Evolutionary conservation across 2,113 vertebrate genomes (phyloP), one percentile per base, ranked within the genome.

Genomic region (Cromileptes altivelis): DNA sequence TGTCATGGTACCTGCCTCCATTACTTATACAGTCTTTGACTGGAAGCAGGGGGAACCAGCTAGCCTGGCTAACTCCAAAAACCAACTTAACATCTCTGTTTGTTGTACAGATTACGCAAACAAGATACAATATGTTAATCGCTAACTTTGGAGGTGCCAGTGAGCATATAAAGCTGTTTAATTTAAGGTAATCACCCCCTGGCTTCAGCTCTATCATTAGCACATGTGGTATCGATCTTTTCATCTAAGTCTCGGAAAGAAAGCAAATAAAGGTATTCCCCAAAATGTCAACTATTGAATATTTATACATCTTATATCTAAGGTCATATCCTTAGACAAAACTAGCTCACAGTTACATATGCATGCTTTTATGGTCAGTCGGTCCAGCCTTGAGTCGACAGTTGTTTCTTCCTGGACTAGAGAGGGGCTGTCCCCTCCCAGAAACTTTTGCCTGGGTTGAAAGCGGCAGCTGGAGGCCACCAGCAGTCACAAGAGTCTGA

Each of bases 401-500:
- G 72, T 73, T 60, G n/a, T 18, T 47, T 55, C 30, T 64, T 58
- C 3, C 63, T n/a, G 33, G 25, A 13, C n/a, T 55, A 40, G 27
- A 45, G 14, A 47, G 6, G 10, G 25, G 64, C 71, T 63, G 78
- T 78, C 42, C 61, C 67, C 56, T 62, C 25, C 40, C 42, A 45
- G 3, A 57, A 67, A 57, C 4, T 3, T 61, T 60, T 52, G 27
- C 57, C 25, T 57, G 15, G 50, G 18, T 64, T 75, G 8, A 80
- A 18, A 62, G 62, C 19, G 45, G 60, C 73, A 86, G 62, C 18
- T 68, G 61, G 57, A 72, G 42, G 65, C 27, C 63, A 79, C 52
- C 60, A 64, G 73, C 40, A 15, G 53, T 42, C 60, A 74, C n/a
- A 69, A 60, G 23, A 33, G 25, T 82, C 56, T 68, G 45, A 47